These are phyloP conservation scores for Harpalus rubripes DNA, from an alignment of 2,888 invertebrate species.

Conservation along the genomic window DNA sequence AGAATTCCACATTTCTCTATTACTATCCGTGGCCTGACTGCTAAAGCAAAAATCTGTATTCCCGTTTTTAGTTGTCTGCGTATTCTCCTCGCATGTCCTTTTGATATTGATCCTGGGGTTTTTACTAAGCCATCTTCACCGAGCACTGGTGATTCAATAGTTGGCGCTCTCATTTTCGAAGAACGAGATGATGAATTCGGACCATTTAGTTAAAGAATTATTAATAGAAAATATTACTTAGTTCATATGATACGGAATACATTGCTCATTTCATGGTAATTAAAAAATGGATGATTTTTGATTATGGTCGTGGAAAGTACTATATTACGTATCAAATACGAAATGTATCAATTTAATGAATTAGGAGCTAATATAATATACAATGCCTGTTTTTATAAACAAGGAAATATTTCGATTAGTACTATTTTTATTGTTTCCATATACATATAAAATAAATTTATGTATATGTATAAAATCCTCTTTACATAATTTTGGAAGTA, in stretches of 20 bases:
- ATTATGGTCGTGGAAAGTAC: neutral
- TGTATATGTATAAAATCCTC: too few species aligned
- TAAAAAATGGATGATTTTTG: neutral
- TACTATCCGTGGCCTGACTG: conserved; percentile 28
- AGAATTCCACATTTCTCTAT: conserved; percentile 32
- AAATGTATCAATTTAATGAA: too few species aligned
- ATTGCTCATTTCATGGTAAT: too few species aligned
- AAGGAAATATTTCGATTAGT: too few species aligned
- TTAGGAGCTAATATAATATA: too few species aligned
- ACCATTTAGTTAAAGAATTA: neutral
- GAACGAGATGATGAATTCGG: neutral
- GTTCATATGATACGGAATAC: too few species aligned
- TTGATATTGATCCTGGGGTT: conserved; percentile 14
- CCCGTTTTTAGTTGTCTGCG: conserved; percentile 33
- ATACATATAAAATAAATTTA: too few species aligned
- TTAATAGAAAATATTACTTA: too few species aligned
- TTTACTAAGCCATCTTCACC: conserved; percentile 11
- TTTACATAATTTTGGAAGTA: too few species aligned
- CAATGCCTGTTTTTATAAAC: too few species aligned
- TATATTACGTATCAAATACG: too few species aligned
- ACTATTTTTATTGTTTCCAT: too few species aligned
- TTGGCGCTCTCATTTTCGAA: neutral
- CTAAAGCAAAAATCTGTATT: conserved; percentile 41
- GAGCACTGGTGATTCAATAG: neutral
- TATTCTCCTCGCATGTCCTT: neutral